Evolutionary conservation across 2,113 vertebrate genomes (phyloP).

Genomic region (Neolamprologus hecqui): DNA sequence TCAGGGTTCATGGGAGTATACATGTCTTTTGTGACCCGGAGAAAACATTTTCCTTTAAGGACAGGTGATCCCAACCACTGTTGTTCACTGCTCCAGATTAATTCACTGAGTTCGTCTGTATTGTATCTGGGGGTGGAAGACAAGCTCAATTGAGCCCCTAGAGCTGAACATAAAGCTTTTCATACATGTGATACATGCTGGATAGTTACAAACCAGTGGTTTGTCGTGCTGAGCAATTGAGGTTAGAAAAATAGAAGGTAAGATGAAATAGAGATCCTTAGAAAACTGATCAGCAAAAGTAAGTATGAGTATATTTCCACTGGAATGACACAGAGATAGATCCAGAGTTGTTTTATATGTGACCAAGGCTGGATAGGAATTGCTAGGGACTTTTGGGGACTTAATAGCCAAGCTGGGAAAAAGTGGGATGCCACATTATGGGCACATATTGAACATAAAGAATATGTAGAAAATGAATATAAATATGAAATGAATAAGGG

Average conservation of each 20-base stretch:
- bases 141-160: not conserved
- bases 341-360: fast-evolving
- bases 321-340: not conserved
- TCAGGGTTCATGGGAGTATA: not conserved
- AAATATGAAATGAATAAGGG: not conserved
- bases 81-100: not conserved
- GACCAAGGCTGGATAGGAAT: not conserved
- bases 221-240: not conserved
- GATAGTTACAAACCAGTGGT: not conserved
- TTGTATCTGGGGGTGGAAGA: not conserved
- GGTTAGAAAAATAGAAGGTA: not conserved
- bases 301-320: fast-evolving
- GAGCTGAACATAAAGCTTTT: not conserved
- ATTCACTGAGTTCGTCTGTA: not conserved
- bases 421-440: not conserved
- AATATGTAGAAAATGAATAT: not conserved
- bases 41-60: not conserved
- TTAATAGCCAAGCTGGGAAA: not conserved
- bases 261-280: not conserved
- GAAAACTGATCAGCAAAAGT: not conserved
- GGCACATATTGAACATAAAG: not conserved
- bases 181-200: not conserved
- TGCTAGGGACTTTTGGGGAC: not conserved
- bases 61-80: not conserved
- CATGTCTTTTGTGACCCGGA: not conserved